Percentiles rank a stretch among this genome's conserved stretches.
These are phyloP conservation scores for Glaucomys volans DNA, from an alignment of 2,113 vertebrate genomes.

Conservation along the genomic window DNA sequence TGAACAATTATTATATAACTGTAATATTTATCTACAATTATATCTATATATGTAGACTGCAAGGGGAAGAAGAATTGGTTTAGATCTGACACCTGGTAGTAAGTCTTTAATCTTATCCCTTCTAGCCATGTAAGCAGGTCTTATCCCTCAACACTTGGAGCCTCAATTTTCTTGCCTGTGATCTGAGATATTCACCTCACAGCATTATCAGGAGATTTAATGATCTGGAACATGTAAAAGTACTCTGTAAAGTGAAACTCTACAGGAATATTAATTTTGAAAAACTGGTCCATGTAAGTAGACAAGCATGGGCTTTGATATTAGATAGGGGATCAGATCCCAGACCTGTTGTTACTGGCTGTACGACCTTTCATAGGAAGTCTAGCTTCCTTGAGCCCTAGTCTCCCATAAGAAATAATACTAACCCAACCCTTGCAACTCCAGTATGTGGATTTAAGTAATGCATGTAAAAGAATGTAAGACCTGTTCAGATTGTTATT, in stretches of 20 bases:
- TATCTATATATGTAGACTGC: not conserved
- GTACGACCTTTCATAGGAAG: not conserved
- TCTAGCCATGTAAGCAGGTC: not conserved
- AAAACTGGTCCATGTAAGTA: not conserved
- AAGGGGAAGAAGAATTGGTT: not conserved
- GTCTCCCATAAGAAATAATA: not conserved
- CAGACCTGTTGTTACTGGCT: not conserved
- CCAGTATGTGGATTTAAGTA: not conserved
- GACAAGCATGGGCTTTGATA: not conserved
- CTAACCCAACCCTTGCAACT: not conserved
- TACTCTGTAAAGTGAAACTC: not conserved
- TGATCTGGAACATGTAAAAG: not conserved
- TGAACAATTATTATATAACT: not conserved
- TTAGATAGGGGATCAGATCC: not conserved
- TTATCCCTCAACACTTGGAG: not conserved
- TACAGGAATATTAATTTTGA: not conserved
- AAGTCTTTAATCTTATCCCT: not conserved
- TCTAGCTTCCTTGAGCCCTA: not conserved
- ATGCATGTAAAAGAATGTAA: not conserved
- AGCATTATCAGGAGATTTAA: not conserved
- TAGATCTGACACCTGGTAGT: not conserved
- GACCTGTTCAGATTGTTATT: not conserved
- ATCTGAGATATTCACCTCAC: not conserved
- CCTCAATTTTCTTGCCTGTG: not conserved
- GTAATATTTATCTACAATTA: not conserved